Percentiles rank a stretch among this genome's conserved stretches.
Evolutionary conservation across 2,888 invertebrate species (phyloP).

Genomic region (Atethmia centrago): DNA sequence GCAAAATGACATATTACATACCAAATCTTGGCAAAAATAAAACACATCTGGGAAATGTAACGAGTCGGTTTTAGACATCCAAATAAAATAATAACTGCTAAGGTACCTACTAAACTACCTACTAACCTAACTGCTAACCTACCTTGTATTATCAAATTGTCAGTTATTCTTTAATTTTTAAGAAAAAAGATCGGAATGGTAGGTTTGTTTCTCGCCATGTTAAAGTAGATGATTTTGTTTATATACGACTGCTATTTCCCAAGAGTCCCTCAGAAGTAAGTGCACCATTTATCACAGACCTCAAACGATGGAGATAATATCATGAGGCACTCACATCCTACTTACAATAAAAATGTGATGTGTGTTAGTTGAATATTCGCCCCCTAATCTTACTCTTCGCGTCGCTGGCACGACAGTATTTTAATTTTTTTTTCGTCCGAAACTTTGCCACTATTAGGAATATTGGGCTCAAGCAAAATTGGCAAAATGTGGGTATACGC

Average conservation of each 20-base stretch:
- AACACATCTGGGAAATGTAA: too few species aligned
- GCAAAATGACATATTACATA: too few species aligned
- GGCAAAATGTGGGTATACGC: neutral
- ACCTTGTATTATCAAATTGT: too few species aligned
- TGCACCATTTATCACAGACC: slow-evolving; percentile 52
- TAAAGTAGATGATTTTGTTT: slow-evolving; percentile 43
- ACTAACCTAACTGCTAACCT: too few species aligned
- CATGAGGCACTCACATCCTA: neutral
- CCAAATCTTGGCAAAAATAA: too few species aligned
- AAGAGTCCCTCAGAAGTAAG: slow-evolving; percentile 22
- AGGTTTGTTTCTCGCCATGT: neutral
- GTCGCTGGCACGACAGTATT: neutral
- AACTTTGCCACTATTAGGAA: neutral
- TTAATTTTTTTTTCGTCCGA: neutral
- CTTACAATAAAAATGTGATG: neutral
- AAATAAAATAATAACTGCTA: too few species aligned
- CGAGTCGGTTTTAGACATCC: too few species aligned
- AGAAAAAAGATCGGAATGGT: neutral
- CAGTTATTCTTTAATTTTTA: neutral
- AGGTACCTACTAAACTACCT: too few species aligned
- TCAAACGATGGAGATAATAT: slow-evolving; percentile 10
- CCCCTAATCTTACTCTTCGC: neutral
- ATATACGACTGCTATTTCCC: slow-evolving; percentile 37
- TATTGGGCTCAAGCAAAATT: neutral
- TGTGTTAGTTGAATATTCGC: neutral